Percentiles rank a stretch among this genome's conserved stretches.
Conservation (phyloP, 2,888 invertebrate species). For the Autographa gamma region DNA sequence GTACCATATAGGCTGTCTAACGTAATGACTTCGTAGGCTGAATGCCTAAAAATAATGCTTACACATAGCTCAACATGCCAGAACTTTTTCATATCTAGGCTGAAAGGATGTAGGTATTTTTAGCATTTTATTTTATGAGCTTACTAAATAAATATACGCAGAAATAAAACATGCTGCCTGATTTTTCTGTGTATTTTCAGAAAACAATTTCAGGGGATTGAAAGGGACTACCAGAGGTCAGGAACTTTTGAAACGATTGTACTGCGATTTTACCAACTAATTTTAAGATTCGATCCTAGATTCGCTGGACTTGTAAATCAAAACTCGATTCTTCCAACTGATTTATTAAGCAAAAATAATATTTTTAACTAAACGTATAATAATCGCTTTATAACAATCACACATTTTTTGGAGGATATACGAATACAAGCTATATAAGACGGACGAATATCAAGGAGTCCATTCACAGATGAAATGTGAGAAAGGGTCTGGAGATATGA, state of each 20-base stretch:
- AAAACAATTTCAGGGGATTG: neutral
- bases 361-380: too few relatives aligned
- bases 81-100: conserved; percentile 27
- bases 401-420: conserved; percentile 26
- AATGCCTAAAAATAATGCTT: conserved; percentile 46
- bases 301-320: too few relatives aligned
- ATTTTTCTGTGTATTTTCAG: neutral
- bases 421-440: conserved; percentile 24
- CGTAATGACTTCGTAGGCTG: conserved; percentile 44
- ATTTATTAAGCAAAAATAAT: too few relatives aligned
- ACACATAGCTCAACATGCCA: conserved; percentile 32
- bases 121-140: neutral
- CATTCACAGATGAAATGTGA: conserved; percentile 49
- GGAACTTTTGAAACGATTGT: too few relatives aligned
- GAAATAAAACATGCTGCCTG: neutral
- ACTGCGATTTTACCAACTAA: too few relatives aligned
- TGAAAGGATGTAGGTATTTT: neutral
- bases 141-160: neutral
- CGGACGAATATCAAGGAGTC: conserved; percentile 42
- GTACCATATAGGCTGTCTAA: conserved; percentile 26
- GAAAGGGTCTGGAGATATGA: conserved; percentile 60
- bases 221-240: too few relatives aligned
- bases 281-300: too few relatives aligned
- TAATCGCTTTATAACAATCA: neutral
- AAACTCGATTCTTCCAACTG: too few relatives aligned